Evolutionary conservation across 2,888 invertebrate genomes (phyloP), one percentile per base, ranked within the genome.

Genomic region (Drosophila acutilabella): DNA sequence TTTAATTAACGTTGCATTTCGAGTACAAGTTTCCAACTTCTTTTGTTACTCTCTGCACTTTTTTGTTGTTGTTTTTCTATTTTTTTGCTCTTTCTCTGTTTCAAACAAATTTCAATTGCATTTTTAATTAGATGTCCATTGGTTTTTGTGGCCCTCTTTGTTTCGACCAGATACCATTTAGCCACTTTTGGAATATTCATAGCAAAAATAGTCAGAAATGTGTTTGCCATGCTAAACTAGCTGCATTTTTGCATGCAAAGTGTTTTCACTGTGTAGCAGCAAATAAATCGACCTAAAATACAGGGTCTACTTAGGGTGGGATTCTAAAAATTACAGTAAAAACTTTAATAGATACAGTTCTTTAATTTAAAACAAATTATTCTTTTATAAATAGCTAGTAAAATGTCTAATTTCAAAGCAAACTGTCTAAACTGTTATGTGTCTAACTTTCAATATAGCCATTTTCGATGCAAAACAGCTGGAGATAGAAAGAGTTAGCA

Each of bases 1-100:
- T 89, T 87, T 87, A 86, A 86, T 86, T 86, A 86, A 88, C 80
- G 73, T 90, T 87, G 79, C 81, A 86, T 86, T 86, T 74, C 58
- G 80, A 71, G 83, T 71, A 87, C 70, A 89, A 81, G 60, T 52
- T 74, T 64, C 62, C 40, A 48, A 73, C 74, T 64, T 80, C 61
- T 70, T 60, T 66, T 78, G 72, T 72, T 62, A 13, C 48, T 40
- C 47, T 56, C 38, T 13, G 18, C 48, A 18, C 57, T 30, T 23
- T 41, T 40, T 42, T 40, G 36, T 26, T 20, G 26, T 20, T 65
- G 66, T 40, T 69, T 40, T 42, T 61, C 58, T 61, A n/a, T n/a
- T n/a, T n/a, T n/a, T n/a, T n/a, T n/a, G n/a, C n/a, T n/a, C n/a
- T 52, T 40, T 18, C 47, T 66, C 58, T 61, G 62, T 57, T 74